Percentiles rank a stretch among this genome's conserved stretches.
Evolutionary conservation across 1,140 invertebrate genomes (phyloP).

Genomic region (Samia ricini): DNA sequence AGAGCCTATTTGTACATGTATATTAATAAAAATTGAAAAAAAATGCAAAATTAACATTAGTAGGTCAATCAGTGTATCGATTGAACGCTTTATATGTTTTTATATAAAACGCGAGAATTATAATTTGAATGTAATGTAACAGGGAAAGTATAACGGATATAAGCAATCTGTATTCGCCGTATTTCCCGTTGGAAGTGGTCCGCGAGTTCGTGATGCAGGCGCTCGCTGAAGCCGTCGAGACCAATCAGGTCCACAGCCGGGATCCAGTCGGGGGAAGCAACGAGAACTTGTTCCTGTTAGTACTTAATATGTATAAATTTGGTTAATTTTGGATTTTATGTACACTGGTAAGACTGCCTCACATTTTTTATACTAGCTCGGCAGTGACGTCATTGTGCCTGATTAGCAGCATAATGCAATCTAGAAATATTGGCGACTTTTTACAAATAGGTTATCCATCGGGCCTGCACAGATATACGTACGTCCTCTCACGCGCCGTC

Average conservation of each 20-base stretch:
- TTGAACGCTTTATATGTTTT: too few species aligned
- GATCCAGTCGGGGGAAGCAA: constrained; percentile 99
- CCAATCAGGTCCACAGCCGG: constrained; percentile 97
- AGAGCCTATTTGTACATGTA: too few species aligned
- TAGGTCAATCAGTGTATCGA: too few species aligned
- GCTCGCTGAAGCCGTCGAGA: constrained; percentile 94
- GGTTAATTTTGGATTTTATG: background rate
- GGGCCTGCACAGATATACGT: too few species aligned
- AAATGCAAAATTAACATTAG: too few species aligned
- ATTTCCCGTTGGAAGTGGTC: constrained; percentile 95
- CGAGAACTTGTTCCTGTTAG: constrained; percentile 98
- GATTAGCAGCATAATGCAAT: background rate
- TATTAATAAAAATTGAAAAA: too few species aligned
- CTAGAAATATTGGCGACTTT: too few species aligned
- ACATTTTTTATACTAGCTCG: too few species aligned
- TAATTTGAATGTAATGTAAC: background rate
- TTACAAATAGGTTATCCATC: too few species aligned
- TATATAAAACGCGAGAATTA: background rate
- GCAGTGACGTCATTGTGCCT: background rate
- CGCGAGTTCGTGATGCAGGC: constrained; percentile 97
- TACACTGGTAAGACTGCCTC: background rate
- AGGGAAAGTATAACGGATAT: constrained; percentile 90
- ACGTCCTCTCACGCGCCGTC: too few species aligned
- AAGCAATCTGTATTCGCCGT: constrained; percentile 93
- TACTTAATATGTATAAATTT: constrained; percentile 14